Evolutionary conservation across 2,113 vertebrate species (phyloP), one percentile per base, ranked within the genome.

Genomic region (Podiceps cristatus): DNA sequence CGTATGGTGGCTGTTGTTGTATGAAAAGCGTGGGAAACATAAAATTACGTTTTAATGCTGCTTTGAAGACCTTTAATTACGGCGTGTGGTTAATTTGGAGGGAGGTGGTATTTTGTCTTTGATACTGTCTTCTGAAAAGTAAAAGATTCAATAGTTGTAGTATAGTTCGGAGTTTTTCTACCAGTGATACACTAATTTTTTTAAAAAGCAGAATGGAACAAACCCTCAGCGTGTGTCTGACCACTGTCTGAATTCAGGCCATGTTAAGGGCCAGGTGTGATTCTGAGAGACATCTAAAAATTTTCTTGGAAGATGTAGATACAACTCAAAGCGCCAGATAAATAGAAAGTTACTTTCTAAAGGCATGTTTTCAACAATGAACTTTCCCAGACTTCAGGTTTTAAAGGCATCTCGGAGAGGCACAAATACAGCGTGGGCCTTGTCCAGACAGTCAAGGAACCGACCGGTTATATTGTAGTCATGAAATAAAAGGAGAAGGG

Each of bases 401-500:
- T 66, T 44, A 7, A 20, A 50, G 72, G 42, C 22, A 5, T 8
- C 63, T 23, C 4, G 42, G 42, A 42, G 42, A 42, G 42, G 9
- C 4, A 3, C 35, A 47, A 12, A 18, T 44, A 27, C 17, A 49
- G 18, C 37, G 37, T 37, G 37, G 37, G 37, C 37, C 37, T 37
- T 37, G 37, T 37, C 37, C 9, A 9, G 37, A 37, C 37, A 37
- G 37, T 9, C 37, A 37, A 37, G 37, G 37, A 37, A 37, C 59
- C 45, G 45, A 7, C 40, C 19, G 4, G 12, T 40, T 31, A 1
- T 5, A 0, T 45, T n/a, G n/a, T 7, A 52, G 20, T 75, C 23
- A 12, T 1, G 7, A 1, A 7, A n/a, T 10, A 53, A 13, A 31
- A 23, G 50, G 33, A 4, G 25, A 60, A 37, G 33, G 23, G 40